Conservation (phyloP, 2,797 vertebrate genomes). For the Zalophus californianus region DNA sequence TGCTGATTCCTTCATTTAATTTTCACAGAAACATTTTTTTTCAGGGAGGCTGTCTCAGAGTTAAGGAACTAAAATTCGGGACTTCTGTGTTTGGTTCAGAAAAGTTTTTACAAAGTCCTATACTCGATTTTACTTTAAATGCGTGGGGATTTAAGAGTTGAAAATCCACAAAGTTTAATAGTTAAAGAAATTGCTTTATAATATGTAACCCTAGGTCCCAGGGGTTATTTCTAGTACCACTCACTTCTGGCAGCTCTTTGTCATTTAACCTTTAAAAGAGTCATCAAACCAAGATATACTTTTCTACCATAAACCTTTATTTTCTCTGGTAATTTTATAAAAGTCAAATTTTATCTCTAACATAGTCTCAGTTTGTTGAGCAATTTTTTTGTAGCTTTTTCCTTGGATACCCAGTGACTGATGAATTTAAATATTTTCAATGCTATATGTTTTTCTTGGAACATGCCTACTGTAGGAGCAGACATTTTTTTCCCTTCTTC, state of each 20-base stretch:
- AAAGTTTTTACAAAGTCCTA: background rate
- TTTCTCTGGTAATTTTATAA: background rate
- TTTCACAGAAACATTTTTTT: background rate
- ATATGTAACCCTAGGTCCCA: background rate
- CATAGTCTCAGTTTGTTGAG: background rate
- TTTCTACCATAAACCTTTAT: background rate
- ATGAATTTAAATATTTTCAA: background rate
- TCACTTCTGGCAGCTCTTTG: background rate
- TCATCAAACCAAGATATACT: background rate
- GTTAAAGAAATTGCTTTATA: background rate
- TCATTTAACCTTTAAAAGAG: background rate
- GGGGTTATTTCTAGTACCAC: background rate
- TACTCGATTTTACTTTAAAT: background rate
- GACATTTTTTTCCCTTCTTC: background rate
- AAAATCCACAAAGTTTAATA: background rate
- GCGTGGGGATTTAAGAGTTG: background rate
- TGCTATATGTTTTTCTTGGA: background rate
- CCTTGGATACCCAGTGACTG: background rate
- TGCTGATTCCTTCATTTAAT: background rate
- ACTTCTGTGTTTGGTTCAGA: background rate
- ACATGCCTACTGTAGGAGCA: background rate
- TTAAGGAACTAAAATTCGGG: background rate
- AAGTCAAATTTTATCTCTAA: background rate
- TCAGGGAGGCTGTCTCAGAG: background rate
- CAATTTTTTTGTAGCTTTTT: background rate